Percentiles rank a stretch among this genome's conserved stretches.
Evolutionary conservation across 2,113 vertebrate species (phyloP).

Genomic region (Narcine bancroftii): DNA sequence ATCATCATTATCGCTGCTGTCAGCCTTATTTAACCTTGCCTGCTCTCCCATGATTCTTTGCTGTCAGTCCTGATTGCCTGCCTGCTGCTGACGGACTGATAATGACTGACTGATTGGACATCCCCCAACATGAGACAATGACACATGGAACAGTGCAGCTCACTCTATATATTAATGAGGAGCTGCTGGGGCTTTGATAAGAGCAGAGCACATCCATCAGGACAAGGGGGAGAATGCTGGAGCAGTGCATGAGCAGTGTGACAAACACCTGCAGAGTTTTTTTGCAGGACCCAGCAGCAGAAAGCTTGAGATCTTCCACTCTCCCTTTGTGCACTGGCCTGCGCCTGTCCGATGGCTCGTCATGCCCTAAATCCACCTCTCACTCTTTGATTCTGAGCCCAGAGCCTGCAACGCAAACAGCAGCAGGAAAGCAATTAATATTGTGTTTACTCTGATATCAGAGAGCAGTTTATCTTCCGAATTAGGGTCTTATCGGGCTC

Average conservation of each 20-base stretch:
- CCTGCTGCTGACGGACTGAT: constrained; percentile 86
- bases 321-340: constrained; percentile 59
- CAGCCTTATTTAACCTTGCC: constrained; percentile 86
- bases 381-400: constrained; percentile 47
- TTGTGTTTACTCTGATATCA: constrained; percentile 58
- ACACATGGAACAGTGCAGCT: constrained; percentile 67
- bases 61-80: constrained; percentile 80
- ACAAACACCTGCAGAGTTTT: constrained; percentile 61
- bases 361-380: constrained; percentile 49
- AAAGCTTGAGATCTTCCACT: constrained; percentile 55
- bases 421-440: constrained; percentile 66
- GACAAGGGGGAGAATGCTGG: constrained; percentile 63
- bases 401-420: constrained; percentile 51
- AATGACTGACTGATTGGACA: constrained; percentile 84
- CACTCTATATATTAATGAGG: constrained; percentile 86
- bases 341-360: constrained; percentile 45
- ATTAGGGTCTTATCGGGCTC: constrained; percentile 57
- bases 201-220: constrained; percentile 73
- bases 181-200: constrained; percentile 85
- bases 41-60: constrained; percentile 78
- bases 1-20: constrained; percentile 86
- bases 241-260: constrained; percentile 56
- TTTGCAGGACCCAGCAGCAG: constrained; percentile 59
- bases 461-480: constrained; percentile 62
- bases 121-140: constrained; percentile 82